Conservation (phyloP, 1,140 invertebrate species). For the Lasaia peninsularis region DNA sequence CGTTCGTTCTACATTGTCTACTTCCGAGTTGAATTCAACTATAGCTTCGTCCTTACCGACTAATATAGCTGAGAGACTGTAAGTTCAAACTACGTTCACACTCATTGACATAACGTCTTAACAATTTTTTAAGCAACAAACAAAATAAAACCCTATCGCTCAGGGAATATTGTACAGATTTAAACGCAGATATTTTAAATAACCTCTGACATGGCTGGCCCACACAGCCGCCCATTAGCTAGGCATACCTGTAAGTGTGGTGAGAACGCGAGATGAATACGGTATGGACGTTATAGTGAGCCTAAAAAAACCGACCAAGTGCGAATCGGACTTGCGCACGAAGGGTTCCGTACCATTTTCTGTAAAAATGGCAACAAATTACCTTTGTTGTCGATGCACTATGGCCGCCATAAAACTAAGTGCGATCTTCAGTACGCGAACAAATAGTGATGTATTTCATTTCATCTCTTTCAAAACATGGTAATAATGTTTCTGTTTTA, state of each 20-base stretch:
- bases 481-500: too few species aligned
- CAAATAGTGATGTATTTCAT: too few species aligned
- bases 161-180: conserved; percentile 29
- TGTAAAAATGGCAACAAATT: too few species aligned
- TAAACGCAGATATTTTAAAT: conserved; percentile 16
- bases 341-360: too few species aligned
- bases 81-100: neutral
- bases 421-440: too few species aligned
- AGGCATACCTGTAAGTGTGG: conserved; percentile 52
- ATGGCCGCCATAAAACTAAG: too few species aligned
- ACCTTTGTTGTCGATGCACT: too few species aligned
- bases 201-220: conserved; percentile 28
- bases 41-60: conserved; percentile 42
- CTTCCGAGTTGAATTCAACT: conserved; percentile 32
- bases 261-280: conserved; percentile 68
- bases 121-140: conserved; percentile 16
- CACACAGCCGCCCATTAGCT: conserved; percentile 60
- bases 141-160: conserved; percentile 36
- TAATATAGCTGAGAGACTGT: conserved; percentile 66
- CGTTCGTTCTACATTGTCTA: conserved; percentile 31
- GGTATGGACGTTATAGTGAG: conserved; percentile 59
- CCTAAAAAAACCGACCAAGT: too few species aligned
- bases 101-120: conserved; percentile 27
- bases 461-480: too few species aligned
- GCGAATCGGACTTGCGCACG: too few species aligned